Percentiles rank a stretch among this genome's conserved stretches.
Conservation (phyloP, 2,888 invertebrate genomes). For the Troglohyphantes excavatus region DNA sequence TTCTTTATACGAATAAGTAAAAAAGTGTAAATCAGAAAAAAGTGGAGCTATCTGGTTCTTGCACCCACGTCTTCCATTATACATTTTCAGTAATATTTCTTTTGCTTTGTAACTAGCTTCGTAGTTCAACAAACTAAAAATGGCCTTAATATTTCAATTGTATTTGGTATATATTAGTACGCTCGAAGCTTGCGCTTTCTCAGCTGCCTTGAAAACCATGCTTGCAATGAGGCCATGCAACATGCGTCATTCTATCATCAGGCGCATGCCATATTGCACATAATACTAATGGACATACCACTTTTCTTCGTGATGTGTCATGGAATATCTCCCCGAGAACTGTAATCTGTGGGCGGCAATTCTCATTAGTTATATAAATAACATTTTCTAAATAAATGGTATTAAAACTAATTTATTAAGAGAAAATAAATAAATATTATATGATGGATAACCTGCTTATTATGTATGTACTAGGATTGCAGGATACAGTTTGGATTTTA, state of each 20-base stretch:
- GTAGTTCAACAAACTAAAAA: too few species aligned
- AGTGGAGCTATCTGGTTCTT: too few species aligned
- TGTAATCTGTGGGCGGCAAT: slow-evolving; percentile 72
- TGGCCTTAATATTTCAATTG: too few species aligned
- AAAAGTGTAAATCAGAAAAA: too few species aligned
- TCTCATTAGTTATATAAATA: slow-evolving; percentile 22
- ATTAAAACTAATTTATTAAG: neutral
- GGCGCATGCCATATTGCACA: slow-evolving; percentile 37
- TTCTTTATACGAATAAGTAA: too few species aligned
- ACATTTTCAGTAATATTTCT: too few species aligned
- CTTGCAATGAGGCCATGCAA: neutral
- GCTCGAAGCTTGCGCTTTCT: neutral
- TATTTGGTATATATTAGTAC: neutral
- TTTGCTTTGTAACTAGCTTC: too few species aligned
- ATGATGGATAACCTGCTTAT: too few species aligned
- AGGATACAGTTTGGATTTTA: neutral
- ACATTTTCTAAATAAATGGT: neutral
- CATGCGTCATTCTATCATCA: slow-evolving; percentile 17
- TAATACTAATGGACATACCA: slow-evolving; percentile 56
- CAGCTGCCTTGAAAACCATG: neutral
- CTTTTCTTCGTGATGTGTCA: slow-evolving; percentile 72
- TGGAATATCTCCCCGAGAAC: slow-evolving; percentile 76
- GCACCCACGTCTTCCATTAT: too few species aligned
- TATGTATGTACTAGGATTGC: too few species aligned
- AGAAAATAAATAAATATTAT: neutral